Percentiles rank a stretch among this genome's conserved stretches.
Conservation (phyloP, 2,888 invertebrate genomes). For the Stenodera caucasica region DNA sequence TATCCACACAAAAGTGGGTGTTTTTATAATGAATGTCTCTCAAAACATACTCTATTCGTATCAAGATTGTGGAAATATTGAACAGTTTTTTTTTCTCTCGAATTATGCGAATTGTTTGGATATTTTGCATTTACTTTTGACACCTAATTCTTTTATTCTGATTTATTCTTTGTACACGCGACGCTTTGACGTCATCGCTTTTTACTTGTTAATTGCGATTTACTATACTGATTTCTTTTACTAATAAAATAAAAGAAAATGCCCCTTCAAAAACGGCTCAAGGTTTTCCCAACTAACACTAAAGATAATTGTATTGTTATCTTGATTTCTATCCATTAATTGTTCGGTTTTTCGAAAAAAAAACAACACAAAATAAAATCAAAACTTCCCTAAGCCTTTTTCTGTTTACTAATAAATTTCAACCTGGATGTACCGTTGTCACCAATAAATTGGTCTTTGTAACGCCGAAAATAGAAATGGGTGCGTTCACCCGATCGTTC, state of each 20-base stretch:
- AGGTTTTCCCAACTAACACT: constrained; percentile 10
- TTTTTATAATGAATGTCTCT: background rate
- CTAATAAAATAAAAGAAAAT: constrained; percentile 15
- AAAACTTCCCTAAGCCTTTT: background rate
- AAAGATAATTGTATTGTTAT: background rate
- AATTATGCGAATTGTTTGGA: constrained; percentile 3
- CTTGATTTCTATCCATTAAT: background rate
- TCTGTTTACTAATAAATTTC: constrained; percentile 9
- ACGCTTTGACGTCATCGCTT: constrained; percentile 27
- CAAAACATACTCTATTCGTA: background rate
- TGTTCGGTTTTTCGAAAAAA: background rate
- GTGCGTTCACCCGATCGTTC: constrained; percentile 26
- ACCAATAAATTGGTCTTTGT: constrained; percentile 30
- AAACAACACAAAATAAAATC: background rate
- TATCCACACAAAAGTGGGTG: background rate
- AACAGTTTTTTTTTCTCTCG: too few species aligned
- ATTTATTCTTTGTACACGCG: constrained; percentile 22
- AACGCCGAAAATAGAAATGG: constrained; percentile 25
- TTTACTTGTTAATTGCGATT: constrained; percentile 28
- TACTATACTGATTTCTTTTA: constrained; percentile 20
- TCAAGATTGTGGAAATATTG: too few species aligned
- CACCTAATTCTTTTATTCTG: constrained; percentile 10
- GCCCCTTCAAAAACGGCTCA: constrained; percentile 7
- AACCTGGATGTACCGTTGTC: constrained; percentile 22
- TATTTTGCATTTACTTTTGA: constrained; percentile 18